These are phyloP conservation scores for Rattus norvegicus DNA, from an alignment of 2,113 vertebrate genomes.

Conservation along the genomic window DNA sequence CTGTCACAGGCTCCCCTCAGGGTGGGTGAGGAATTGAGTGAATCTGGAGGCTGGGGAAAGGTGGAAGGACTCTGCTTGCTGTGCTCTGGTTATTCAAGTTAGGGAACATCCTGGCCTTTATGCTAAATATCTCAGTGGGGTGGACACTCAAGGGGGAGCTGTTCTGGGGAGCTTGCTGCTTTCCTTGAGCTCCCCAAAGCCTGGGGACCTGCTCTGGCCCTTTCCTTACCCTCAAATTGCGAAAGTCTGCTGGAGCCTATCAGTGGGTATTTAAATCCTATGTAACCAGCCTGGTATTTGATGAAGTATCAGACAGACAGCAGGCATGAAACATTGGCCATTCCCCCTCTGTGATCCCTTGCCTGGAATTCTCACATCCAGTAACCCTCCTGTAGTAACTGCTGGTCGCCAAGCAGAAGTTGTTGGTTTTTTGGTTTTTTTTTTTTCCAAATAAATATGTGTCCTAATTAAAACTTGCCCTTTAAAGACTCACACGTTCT, in stretches of 20 bases:
- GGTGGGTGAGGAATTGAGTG: background rate
- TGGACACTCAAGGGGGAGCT: background rate
- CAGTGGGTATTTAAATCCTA: constrained; percentile 71
- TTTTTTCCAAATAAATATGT: constrained; percentile 82
- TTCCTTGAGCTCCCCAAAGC: constrained; percentile 52
- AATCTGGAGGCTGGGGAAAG: background rate
- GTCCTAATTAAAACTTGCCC: constrained; percentile 84
- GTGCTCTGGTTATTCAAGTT: background rate
- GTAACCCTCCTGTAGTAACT: constrained; percentile 80
- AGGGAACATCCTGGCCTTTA: background rate
- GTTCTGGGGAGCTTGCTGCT: background rate
- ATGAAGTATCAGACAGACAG: constrained; percentile 74
- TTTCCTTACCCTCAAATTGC: background rate
- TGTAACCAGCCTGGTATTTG: constrained; percentile 74
- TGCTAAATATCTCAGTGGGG: background rate
- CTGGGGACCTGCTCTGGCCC: background rate
- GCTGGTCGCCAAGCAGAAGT: constrained; percentile 75
- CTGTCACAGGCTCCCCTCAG: background rate
- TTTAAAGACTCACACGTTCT: constrained; percentile 81
- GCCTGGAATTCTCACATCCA: constrained; percentile 80
- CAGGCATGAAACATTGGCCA: constrained; percentile 75
- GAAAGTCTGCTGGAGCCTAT: background rate
- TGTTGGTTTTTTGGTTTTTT: constrained; percentile 45
- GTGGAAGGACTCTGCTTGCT: background rate
- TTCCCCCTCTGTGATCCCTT: constrained; percentile 79